Conservation (phyloP, 1,140 invertebrate species). For the Pogonognathellus flavescens region DNA sequence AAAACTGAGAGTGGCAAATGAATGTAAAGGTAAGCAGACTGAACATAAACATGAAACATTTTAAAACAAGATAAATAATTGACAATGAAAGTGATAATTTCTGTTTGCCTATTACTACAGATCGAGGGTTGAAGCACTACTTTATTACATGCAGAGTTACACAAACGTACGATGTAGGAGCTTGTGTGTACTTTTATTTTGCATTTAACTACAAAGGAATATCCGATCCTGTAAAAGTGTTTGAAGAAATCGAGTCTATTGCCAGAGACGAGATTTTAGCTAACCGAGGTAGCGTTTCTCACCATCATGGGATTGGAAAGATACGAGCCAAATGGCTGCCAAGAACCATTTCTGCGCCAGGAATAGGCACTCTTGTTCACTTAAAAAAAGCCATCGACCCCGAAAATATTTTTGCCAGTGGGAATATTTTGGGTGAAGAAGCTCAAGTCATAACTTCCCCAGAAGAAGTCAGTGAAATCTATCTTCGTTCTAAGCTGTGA, state of each 20-base stretch:
- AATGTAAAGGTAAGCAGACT: slow-evolving; percentile 77
- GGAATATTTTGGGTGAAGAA: slow-evolving; percentile 77
- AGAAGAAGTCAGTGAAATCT: neutral
- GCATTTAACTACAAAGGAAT: slow-evolving; percentile 85
- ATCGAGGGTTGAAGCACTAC: slow-evolving; percentile 75
- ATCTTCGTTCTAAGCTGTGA: slow-evolving; percentile 46
- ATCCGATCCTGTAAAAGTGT: slow-evolving; percentile 69
- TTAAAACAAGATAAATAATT: neutral
- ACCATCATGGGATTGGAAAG: slow-evolving; percentile 98
- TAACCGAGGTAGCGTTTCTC: slow-evolving; percentile 91
- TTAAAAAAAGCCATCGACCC: slow-evolving; percentile 92
- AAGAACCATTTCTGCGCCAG: slow-evolving; percentile 85
- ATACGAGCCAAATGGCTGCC: slow-evolving; percentile 83
- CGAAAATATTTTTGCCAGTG: slow-evolving; percentile 91
- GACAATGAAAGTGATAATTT: neutral
- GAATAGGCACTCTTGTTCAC: slow-evolving; percentile 81
- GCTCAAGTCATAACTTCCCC: neutral
- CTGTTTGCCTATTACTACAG: slow-evolving; percentile 68
- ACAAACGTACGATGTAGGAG: slow-evolving; percentile 96
- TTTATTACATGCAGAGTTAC: slow-evolving; percentile 89
- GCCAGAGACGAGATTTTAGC: slow-evolving; percentile 94
- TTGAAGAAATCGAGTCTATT: slow-evolving; percentile 77
- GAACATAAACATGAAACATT: neutral
- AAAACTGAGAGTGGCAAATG: slow-evolving; percentile 82
- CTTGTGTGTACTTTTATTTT: slow-evolving; percentile 99